Percentiles rank a stretch among this genome's conserved stretches.
Evolutionary conservation across 1,140 invertebrate species (phyloP).

Genomic region (Drosophila kohkoa): DNA sequence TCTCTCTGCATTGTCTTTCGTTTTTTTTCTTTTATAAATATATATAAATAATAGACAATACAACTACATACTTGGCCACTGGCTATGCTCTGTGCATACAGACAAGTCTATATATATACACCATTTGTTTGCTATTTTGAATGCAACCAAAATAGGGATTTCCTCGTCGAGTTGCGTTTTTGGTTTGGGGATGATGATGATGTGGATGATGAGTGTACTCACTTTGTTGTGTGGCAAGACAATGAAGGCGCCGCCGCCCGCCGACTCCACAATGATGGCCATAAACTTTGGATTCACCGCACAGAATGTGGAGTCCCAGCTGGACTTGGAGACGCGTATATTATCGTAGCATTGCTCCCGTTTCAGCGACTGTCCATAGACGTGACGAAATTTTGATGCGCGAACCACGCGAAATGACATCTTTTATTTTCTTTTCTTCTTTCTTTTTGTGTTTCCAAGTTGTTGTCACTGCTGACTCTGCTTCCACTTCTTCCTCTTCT

Average conservation of each 20-base stretch:
- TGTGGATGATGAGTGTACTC: slow-evolving; percentile 57
- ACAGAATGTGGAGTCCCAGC: slow-evolving; percentile 99
- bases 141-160: slow-evolving; percentile 67
- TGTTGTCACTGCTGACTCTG: background rate
- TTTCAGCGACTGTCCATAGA: slow-evolving; percentile 98
- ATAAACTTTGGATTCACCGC: slow-evolving; percentile 99
- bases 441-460: background rate
- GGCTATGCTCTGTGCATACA: slow-evolving; percentile 15
- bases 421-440: slow-evolving; percentile 60
- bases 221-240: slow-evolving; percentile 98
- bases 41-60: slow-evolving; percentile 9
- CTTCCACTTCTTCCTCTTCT: background rate
- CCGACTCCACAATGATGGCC: slow-evolving; percentile 99
- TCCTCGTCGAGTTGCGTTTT: slow-evolving; percentile 1
- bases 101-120: background rate
- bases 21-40: background rate
- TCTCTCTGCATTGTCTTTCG: slow-evolving; percentile 40
- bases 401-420: slow-evolving; percentile 98
- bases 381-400: slow-evolving; percentile 99
- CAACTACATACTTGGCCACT: slow-evolving; percentile 8
- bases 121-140: background rate
- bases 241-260: slow-evolving; percentile 99
- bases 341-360: slow-evolving; percentile 99
- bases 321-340: slow-evolving; percentile 98
- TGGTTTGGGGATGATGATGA: background rate